These are phyloP conservation scores for Hirudo medicinalis DNA, from an alignment of 1,140 invertebrate genomes.

Conservation along the genomic window DNA sequence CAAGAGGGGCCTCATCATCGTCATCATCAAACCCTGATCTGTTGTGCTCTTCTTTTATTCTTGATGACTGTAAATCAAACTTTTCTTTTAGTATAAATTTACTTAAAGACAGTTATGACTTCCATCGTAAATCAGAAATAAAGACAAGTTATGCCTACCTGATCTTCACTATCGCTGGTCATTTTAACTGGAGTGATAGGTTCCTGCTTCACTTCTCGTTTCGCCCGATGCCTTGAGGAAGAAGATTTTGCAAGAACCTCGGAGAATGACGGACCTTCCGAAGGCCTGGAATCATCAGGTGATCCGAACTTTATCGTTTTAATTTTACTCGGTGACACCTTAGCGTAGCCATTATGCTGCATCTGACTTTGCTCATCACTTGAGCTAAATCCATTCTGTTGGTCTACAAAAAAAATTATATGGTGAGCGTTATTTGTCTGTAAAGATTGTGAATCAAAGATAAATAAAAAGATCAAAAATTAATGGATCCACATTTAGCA, in stretches of 20 bases:
- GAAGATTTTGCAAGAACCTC: conserved; percentile 1
- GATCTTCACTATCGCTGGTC: too few relatives aligned
- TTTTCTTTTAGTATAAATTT: too few relatives aligned
- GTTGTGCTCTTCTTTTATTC: too few relatives aligned
- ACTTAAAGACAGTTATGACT: too few relatives aligned
- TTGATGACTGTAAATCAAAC: too few relatives aligned
- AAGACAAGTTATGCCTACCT: too few relatives aligned
- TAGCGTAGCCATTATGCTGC: neutral
- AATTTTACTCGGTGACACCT: too few relatives aligned
- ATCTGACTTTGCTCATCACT: neutral
- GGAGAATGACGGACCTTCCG: neutral
- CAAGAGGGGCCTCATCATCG: neutral
- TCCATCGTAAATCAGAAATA: too few relatives aligned
- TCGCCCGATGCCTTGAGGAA: neutral
- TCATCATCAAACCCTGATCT: neutral
- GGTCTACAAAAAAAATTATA: neutral
- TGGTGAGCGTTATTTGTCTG: neutral
- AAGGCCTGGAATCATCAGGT: neutral
- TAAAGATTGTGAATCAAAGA: too few relatives aligned
- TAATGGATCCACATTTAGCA: neutral
- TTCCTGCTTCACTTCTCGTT: neutral
- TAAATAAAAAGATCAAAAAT: too few relatives aligned
- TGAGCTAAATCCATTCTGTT: neutral
- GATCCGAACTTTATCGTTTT: neutral
- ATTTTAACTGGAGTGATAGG: neutral